Evolutionary conservation across 2,888 invertebrate species (phyloP).

Genomic region (Spilosoma lubricipeda): DNA sequence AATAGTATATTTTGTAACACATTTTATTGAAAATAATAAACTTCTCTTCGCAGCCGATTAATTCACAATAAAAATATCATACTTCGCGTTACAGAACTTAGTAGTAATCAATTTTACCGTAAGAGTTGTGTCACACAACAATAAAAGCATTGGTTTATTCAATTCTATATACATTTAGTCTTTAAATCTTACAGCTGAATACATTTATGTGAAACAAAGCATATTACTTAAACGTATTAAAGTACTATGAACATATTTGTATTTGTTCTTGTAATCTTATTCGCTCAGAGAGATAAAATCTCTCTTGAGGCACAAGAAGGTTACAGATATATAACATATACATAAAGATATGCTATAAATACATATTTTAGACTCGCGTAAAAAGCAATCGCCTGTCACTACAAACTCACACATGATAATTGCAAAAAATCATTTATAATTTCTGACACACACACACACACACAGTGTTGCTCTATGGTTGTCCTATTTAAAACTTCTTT

Average conservation of each 20-base stretch:
- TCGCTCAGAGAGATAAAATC: neutral
- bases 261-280: neutral
- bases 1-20: constrained; percentile 61
- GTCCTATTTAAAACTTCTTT: neutral
- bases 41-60: constrained; percentile 64
- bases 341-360: too few species aligned
- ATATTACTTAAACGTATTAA: neutral
- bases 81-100: constrained; percentile 45
- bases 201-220: neutral
- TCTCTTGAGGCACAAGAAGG: neutral
- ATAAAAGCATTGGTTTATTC: constrained; percentile 55
- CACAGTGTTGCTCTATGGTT: neutral
- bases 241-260: neutral
- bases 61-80: constrained; percentile 63
- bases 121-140: constrained; percentile 49
- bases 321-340: too few species aligned
- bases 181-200: constrained; percentile 35
- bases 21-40: constrained; percentile 84
- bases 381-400: too few species aligned
- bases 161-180: constrained; percentile 40
- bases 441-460: too few species aligned
- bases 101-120: constrained; percentile 48
- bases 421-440: too few species aligned
- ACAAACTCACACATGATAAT: too few species aligned
- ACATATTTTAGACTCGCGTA: too few species aligned